These are phyloP conservation scores for Drosophila albomicans DNA, from an alignment of 1,140 invertebrate species.

Conservation along the genomic window DNA sequence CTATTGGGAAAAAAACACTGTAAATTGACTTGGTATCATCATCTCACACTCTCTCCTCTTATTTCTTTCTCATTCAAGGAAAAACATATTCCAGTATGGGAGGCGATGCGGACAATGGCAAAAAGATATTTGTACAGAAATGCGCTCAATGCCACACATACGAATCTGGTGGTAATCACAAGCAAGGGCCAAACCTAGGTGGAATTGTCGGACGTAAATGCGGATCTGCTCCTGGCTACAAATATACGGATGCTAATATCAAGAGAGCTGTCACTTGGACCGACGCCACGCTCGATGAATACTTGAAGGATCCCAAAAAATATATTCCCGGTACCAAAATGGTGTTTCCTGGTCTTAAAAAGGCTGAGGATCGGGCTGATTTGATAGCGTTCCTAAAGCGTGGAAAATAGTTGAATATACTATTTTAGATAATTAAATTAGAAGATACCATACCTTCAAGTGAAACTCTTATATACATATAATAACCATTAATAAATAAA, in stretches of 20 bases:
- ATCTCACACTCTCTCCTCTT: not conserved
- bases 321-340: conserved; percentile 94
- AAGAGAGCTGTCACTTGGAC: conserved; percentile 88
- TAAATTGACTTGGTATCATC: conserved; percentile 13
- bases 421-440: conserved; percentile 6
- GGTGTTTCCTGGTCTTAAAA: conserved; percentile 94
- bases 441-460: not conserved
- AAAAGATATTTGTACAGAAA: conserved; percentile 94
- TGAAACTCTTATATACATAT: no score
- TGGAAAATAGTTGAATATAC: conserved; percentile 36
- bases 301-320: conserved; percentile 92
- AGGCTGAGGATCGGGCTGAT: conserved; percentile 90
- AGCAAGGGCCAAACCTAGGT: conserved; percentile 95
- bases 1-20: conserved; percentile 7
- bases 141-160: conserved; percentile 96
- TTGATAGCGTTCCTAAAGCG: conserved; percentile 89
- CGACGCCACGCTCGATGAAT: conserved; percentile 87
- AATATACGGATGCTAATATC: conserved; percentile 95
- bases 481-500: not conserved
- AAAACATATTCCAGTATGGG: conserved; percentile 44
- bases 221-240: conserved; percentile 91
- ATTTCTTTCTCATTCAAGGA: conserved; percentile 10
- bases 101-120: conserved; percentile 93
- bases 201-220: conserved; percentile 95
- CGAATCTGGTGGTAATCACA: conserved; percentile 93